Base-by-base conservation (phyloP, 2,113 vertebrate species). In the Lepus europaeus region DNA sequence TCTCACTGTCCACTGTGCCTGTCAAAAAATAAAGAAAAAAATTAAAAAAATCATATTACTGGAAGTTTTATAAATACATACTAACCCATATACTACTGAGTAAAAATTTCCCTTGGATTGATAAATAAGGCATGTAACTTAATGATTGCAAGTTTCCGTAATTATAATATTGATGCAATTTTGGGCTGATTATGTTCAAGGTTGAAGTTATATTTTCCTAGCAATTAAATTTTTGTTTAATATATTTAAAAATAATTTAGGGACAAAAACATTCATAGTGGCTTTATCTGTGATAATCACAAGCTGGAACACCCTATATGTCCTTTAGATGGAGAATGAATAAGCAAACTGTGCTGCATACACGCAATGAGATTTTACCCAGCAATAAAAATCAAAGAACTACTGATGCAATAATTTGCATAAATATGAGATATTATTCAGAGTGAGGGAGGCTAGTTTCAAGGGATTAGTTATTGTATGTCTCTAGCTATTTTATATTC, bases 231-330 rank as follows among this genome's bases (percentile, higher is more conserved):
- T 66, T 89, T 23, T 66, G 17, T 64, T 49, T 89, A 25, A 73
- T 51, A 85, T 79, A 80, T 80, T 84, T 72, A 49, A 68, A 49
- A 80, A 9, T 89, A 59, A 73, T 73, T 89, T 73, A 66, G 61
- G 22, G 33, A 31, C 17, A 33, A 3, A 79, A 59, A 13, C 73
- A 6, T 80, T 59, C 6, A 66, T 10, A 49, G 56, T 4, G n/a
- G 20, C 9, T 66, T 74, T 31, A 9, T 79, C 66, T 66, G 45
- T 64, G 31, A 9, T 51, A 12, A 16, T 7, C 9, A 33, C 56
- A 49, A 25, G 6, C 9, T 45, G 8, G 12, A 73, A 49, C 20
- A 78, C 53, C 11, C 22, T 53, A 66, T 33, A 66, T 49, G 25
- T 31, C 29, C 27, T 85, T 89, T 19, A 31, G 20, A 7, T 29